Evolutionary conservation across 1,140 invertebrate species (phyloP).

Genomic region (Thalassaphorura encarpata): DNA sequence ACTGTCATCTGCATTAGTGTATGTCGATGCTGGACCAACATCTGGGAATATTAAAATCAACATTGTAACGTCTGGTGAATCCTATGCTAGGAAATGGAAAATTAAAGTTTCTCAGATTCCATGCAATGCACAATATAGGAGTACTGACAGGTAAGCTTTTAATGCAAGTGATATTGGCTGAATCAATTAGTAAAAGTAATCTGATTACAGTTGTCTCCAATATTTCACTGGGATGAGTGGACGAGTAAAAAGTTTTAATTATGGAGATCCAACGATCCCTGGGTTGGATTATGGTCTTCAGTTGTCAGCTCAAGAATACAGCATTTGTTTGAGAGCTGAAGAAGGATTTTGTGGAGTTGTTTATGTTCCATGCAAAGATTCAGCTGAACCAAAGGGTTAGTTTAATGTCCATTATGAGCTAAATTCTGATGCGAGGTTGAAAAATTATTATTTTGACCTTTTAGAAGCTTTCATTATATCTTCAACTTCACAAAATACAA

Average conservation of each 20-base stretch:
- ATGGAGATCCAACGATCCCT: slow-evolving; percentile 35
- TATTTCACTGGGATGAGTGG: slow-evolving; percentile 33
- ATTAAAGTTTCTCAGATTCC: slow-evolving; percentile 45
- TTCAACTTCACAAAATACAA: slow-evolving; percentile 25
- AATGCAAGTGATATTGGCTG: too few relatives aligned
- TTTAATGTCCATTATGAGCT: too few relatives aligned
- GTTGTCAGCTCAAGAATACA: slow-evolving; percentile 34
- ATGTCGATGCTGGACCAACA: slow-evolving; percentile 35
- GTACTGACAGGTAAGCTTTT: too few relatives aligned
- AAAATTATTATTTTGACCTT: background rate
- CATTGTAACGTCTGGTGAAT: slow-evolving; percentile 31
- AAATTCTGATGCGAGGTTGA: too few relatives aligned
- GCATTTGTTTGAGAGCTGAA: slow-evolving; percentile 32
- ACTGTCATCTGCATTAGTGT: slow-evolving; percentile 21
- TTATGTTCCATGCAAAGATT: slow-evolving; percentile 30
- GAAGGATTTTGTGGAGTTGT: slow-evolving; percentile 33
- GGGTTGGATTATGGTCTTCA: slow-evolving; percentile 26
- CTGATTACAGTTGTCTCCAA: slow-evolving; percentile 50
- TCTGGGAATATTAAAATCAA: slow-evolving; percentile 47
- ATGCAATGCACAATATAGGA: slow-evolving; percentile 39
- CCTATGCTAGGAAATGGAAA: slow-evolving; percentile 30
- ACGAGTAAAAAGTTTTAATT: slow-evolving; percentile 34
- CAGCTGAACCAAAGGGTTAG: slow-evolving; percentile 20
- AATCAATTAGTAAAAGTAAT: too few relatives aligned
- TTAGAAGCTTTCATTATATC: slow-evolving; percentile 28